Percentiles rank a stretch among this genome's conserved stretches.
Conservation (phyloP, 2,797 vertebrate genomes). For the Dryobates pubescens region DNA sequence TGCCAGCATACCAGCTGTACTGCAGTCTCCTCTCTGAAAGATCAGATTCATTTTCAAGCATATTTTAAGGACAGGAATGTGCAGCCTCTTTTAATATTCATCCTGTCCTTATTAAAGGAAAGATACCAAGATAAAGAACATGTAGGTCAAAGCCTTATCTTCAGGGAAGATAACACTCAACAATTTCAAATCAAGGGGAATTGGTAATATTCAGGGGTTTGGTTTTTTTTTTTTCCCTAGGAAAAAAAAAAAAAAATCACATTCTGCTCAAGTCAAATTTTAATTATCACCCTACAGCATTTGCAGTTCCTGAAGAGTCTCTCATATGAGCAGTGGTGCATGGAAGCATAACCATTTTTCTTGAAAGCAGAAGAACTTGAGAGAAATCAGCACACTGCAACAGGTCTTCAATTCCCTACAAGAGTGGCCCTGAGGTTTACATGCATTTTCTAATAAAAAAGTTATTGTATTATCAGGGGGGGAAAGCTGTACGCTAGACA, state of each 20-base stretch:
- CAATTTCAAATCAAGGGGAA: neutral
- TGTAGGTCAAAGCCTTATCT: conserved; percentile 42
- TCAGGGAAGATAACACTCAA: neutral
- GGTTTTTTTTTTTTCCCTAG: neutral
- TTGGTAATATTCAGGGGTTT: neutral
- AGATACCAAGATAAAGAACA: conserved; percentile 1
- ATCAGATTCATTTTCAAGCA: neutral
- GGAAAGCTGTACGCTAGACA: neutral
- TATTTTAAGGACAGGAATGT: neutral
- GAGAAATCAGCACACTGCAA: neutral
- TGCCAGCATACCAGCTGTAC: neutral
- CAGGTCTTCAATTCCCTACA: neutral
- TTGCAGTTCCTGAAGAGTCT: conserved; percentile 21
- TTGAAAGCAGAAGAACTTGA: neutral
- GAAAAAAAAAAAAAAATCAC: neutral
- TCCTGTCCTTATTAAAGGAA: conserved; percentile 12
- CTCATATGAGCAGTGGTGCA: conserved; percentile 4
- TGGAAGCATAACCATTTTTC: neutral
- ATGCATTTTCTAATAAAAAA: neutral
- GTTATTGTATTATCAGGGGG: neutral
- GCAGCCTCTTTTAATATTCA: neutral
- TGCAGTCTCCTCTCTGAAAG: neutral
- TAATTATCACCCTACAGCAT: conserved; percentile 34
- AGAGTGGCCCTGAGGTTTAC: neutral
- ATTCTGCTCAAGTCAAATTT: neutral